Evolutionary conservation across 2,113 vertebrate genomes (phyloP).

Genomic region (Sapajus apella): DNA sequence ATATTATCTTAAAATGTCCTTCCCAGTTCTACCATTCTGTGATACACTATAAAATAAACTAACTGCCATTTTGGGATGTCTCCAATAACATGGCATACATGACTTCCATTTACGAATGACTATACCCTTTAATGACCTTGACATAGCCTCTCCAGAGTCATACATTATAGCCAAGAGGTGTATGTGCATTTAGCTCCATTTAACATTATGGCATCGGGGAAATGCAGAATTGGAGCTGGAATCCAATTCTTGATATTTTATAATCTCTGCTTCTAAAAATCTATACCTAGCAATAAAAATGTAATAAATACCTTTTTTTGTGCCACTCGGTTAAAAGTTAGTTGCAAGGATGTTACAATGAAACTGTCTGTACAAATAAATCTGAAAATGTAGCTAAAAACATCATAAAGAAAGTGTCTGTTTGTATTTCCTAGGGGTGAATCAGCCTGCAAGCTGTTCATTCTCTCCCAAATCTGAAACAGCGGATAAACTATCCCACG

Average conservation of each 20-base stretch:
- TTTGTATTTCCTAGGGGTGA: neutral
- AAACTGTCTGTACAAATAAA: neutral
- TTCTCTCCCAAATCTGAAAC: neutral
- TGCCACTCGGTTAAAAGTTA: neutral
- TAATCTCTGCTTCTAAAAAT: conserved; percentile 11
- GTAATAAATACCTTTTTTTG: neutral
- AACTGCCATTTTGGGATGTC: neutral
- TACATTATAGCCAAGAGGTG: neutral
- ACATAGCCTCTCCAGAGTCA: neutral
- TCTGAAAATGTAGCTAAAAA: conserved; percentile 6
- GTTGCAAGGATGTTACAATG: neutral
- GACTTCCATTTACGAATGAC: neutral
- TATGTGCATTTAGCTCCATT: neutral
- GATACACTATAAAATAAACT: neutral
- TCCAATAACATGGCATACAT: neutral
- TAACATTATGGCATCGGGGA: neutral
- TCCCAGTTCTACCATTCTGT: neutral
- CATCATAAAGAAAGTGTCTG: neutral
- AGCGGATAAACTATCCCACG: neutral
- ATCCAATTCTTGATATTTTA: neutral
- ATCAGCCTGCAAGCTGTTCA: neutral
- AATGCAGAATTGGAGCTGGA: neutral
- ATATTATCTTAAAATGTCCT: neutral
- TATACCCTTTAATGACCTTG: neutral
- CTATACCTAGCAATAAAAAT: neutral